A percentile compares a stretch with the other conserved stretches of the same genome.
phyloP scores from a whole-genome alignment of 2,113 vertebrate species.

The Electrona antarctica region DNA sequence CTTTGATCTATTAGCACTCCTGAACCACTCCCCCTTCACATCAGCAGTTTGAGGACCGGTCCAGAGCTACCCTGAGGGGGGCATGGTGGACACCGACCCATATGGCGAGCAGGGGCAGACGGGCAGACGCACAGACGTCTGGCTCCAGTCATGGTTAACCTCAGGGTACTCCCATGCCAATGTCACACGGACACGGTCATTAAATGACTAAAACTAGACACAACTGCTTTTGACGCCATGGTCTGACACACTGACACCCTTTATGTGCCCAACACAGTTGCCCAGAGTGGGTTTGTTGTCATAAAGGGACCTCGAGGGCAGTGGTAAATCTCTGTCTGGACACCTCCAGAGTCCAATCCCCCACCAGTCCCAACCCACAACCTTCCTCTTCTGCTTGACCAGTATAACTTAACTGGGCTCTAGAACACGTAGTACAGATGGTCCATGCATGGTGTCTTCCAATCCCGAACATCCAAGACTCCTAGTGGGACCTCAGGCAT shows the following conservation, averaged over 20 bases:
- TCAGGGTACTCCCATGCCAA: constrained; percentile 53
- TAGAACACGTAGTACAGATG: neutral
- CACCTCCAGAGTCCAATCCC: neutral
- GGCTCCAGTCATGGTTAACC: constrained; percentile 69
- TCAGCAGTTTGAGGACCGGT: constrained; percentile 53
- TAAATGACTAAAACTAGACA: constrained; percentile 61
- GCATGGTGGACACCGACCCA: constrained; percentile 43
- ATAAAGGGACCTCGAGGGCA: constrained; percentile 36
- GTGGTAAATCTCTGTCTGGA: constrained; percentile 22
- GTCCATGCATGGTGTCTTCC: neutral
- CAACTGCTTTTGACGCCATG: constrained; percentile 55
- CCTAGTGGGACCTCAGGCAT: neutral
- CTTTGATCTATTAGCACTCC: constrained; percentile 61
- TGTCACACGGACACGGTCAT: constrained; percentile 50
- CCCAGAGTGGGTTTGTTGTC: constrained; percentile 29
- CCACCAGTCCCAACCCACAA: neutral
- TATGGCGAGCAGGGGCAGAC: constrained; percentile 31
- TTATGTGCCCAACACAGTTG: constrained; percentile 52
- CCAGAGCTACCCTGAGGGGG: constrained; percentile 54
- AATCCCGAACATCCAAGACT: neutral
- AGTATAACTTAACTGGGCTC: neutral
- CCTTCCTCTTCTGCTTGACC: constrained; percentile 1
- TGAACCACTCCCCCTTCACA: constrained; percentile 43
- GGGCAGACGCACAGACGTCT: constrained; percentile 58
- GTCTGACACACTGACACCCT: constrained; percentile 51